Base-by-base conservation (phyloP, 2,113 vertebrate species). In the Brevimyrus niger region DNA sequence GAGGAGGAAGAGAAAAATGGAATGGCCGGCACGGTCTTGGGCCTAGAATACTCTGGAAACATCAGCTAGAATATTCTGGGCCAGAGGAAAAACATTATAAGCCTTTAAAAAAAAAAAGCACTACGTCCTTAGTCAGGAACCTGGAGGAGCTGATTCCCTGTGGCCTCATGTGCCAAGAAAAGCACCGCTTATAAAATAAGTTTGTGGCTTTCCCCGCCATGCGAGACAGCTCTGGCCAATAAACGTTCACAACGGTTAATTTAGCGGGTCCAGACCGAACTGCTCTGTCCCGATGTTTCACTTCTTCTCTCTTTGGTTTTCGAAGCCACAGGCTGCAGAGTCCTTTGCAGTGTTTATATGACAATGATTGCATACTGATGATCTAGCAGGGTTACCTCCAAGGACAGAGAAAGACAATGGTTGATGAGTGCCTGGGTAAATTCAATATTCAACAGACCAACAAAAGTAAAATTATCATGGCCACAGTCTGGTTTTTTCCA, bases 381-480 rank as follows among this genome's bases (percentile, higher is more conserved):
- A 89, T 91, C 87, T 89, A 88, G 90, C 61, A 89, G 51, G 55
- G 21, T 86, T 73, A 48, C 58, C 61, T 69, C 76, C 88, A 90
- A 91, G 90, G 91, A 91, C 58, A 88, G 35, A n/a, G 87, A 89
- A 55, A 91, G 88, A 91, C 91, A 93, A 88, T 92, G 91, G 90
- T 91, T 92, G 88, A 90, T 91, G 88, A 92, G 91, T 86, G 92
- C 91, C 91, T 93, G 92, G 90, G 48, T 73, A 86, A 89, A 90
- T 89, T 87, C 87, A 82, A 91, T 89, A 90, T 35, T 88, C 89
- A 89, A 88, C 46, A 84, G 65, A 44, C 89, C 42, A 76, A 91
- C 87, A 83, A 87, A 92, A 76, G 80, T 61, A 65, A 90, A 89
- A 89, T 88, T 90, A 10, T 44, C 27, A 48, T 46, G 88, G 80